Percentiles rank a stretch among this genome's conserved stretches.
Evolutionary conservation across 2,888 invertebrate species (phyloP).

Genomic region (Allolobophora icterica): DNA sequence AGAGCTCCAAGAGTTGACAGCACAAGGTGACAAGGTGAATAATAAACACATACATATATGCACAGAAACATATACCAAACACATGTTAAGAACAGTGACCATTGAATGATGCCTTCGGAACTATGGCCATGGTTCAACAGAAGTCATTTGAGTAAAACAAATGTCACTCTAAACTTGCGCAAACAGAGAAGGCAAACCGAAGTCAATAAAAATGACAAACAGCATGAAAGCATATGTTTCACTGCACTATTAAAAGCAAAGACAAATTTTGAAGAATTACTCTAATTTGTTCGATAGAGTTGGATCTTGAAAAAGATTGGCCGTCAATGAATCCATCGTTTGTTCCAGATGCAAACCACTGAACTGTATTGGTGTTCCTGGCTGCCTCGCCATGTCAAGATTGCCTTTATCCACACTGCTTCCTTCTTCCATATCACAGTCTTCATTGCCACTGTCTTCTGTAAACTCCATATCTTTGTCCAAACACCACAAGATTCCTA

Average conservation of each 20-base stretch:
- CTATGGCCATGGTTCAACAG: too few relatives aligned
- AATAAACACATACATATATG: too few relatives aligned
- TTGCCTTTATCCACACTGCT: not conserved
- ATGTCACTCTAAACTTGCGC: too few relatives aligned
- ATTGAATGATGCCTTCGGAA: too few relatives aligned
- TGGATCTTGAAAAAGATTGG: constrained; percentile 24
- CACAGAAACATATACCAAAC: too few relatives aligned
- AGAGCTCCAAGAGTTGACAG: too few relatives aligned
- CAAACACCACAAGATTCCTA: constrained; percentile 52
- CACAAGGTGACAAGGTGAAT: too few relatives aligned
- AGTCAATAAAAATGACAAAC: not conserved
- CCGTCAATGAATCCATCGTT: constrained; percentile 31
- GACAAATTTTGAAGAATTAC: constrained; percentile 2
- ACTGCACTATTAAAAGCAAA: not conserved
- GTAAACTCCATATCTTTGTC: constrained; percentile 43
- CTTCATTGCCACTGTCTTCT: constrained; percentile 35
- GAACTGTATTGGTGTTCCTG: not conserved
- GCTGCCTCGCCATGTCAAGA: not conserved
- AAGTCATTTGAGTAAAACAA: too few relatives aligned
- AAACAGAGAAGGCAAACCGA: too few relatives aligned
- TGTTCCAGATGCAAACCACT: not conserved
- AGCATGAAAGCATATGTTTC: too few relatives aligned
- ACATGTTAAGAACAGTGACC: too few relatives aligned
- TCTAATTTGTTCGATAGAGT: not conserved
- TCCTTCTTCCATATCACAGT: not conserved